A percentile compares a stretch with the other conserved stretches of the same genome.
Evolutionary conservation across 2,113 vertebrate genomes (phyloP).

Genomic region (Typhlomys cinereus): DNA sequence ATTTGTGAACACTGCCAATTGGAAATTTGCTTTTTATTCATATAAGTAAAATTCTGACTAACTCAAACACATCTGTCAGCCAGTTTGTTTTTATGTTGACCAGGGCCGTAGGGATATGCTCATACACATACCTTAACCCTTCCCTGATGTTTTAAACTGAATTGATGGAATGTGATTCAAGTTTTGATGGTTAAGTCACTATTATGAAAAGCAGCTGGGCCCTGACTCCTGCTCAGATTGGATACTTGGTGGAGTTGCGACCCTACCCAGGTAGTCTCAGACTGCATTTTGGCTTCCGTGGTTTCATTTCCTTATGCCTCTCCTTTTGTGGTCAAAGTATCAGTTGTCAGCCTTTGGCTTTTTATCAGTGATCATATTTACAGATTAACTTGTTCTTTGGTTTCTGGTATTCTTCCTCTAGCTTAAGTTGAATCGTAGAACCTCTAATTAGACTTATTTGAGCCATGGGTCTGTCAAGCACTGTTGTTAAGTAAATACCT

Average conservation of each 20-base stretch:
- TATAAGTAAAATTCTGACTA: background rate
- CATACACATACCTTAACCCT: background rate
- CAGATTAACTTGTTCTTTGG: background rate
- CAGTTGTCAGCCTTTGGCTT: background rate
- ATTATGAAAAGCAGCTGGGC: background rate
- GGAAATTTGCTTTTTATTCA: constrained; percentile 1
- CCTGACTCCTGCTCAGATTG: background rate
- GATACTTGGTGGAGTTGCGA: background rate
- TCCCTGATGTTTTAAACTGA: constrained; percentile 44
- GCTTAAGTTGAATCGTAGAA: background rate
- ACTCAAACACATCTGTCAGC: background rate
- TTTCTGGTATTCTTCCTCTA: background rate
- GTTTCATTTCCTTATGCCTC: background rate
- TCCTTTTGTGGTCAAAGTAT: background rate
- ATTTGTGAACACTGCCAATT: background rate
- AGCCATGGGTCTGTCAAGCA: background rate
- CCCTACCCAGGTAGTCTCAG: background rate
- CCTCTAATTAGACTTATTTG: background rate
- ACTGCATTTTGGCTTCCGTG: background rate
- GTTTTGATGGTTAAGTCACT: background rate
- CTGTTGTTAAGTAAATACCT: background rate
- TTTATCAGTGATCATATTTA: background rate
- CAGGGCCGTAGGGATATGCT: constrained; percentile 2
- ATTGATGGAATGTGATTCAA: background rate
- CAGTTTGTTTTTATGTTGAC: background rate